Conservation (phyloP, 2,888 invertebrate genomes). For the Cremastinae sp. region DNA sequence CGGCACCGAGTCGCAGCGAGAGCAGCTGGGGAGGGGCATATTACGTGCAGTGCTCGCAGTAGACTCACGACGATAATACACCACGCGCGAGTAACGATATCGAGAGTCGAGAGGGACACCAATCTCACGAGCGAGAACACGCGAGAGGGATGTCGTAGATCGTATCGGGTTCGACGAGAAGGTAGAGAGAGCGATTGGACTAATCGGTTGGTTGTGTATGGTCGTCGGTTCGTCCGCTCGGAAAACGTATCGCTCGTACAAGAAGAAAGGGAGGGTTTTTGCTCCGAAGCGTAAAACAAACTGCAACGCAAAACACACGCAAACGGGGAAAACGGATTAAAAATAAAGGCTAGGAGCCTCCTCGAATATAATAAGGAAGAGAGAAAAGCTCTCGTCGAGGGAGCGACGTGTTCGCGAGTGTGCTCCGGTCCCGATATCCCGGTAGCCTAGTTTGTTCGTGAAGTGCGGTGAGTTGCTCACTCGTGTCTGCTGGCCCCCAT, state of each 20-base stretch:
- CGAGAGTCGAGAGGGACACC: slow-evolving; percentile 32
- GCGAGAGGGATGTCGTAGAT: slow-evolving; percentile 30
- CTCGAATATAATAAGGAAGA: neutral
- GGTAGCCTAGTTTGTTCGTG: slow-evolving; percentile 54
- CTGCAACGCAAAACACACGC: slow-evolving; percentile 8
- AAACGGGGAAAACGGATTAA: slow-evolving; percentile 12
- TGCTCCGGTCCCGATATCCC: slow-evolving; percentile 47
- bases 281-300: slow-evolving; percentile 16
- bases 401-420: slow-evolving; percentile 54
- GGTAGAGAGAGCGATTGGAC: slow-evolving; percentile 33
- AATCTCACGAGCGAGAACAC: slow-evolving; percentile 35
- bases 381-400: slow-evolving; percentile 13
- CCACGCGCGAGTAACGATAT: slow-evolving; percentile 47
- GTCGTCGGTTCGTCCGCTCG: slow-evolving; percentile 38
- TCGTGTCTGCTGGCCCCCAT: slow-evolving; percentile 29
- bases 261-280: neutral
- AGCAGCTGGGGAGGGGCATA: slow-evolving; percentile 62
- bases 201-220: slow-evolving; percentile 38
- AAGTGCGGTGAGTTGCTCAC: slow-evolving; percentile 38
- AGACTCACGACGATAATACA: slow-evolving; percentile 58
- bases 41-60: slow-evolving; percentile 56
- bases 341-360: slow-evolving; percentile 2
- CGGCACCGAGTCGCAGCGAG: slow-evolving; percentile 57
- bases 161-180: slow-evolving; percentile 28
- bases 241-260: slow-evolving; percentile 17